Evolutionary conservation across 2,888 invertebrate species (phyloP).

Genomic region (Teleiodes luculella): DNA sequence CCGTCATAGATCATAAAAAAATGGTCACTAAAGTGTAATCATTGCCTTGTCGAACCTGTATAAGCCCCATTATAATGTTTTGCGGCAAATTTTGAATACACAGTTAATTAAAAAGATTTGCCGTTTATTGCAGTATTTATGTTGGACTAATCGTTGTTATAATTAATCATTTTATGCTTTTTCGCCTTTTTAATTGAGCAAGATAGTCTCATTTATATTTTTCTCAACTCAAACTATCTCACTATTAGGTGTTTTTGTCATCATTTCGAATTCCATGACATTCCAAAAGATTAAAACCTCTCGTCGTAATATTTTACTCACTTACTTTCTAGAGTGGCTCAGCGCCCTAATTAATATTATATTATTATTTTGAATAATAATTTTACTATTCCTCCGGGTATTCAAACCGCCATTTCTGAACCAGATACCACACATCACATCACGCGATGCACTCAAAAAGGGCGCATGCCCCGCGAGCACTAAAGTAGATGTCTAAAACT

Average conservation of each 20-base stretch:
- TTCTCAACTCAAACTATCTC: too few species aligned
- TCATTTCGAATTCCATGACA: too few species aligned
- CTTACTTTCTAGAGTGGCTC: too few species aligned
- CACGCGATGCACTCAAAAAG: constrained; percentile 1
- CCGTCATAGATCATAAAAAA: constrained; percentile 31
- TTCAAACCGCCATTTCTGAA: not conserved
- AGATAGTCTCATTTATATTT: too few species aligned
- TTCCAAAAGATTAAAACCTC: too few species aligned
- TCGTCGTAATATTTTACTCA: too few species aligned
- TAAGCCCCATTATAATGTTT: constrained; percentile 37
- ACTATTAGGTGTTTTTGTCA: too few species aligned
- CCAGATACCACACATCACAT: not conserved
- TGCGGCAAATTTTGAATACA: constrained; percentile 30
- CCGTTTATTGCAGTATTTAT: constrained; percentile 10
- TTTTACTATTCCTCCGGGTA: not conserved
- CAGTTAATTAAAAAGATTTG: constrained; percentile 23
- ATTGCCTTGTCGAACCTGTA: constrained; percentile 40
- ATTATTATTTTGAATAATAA: too few species aligned
- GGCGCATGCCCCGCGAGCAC: not conserved
- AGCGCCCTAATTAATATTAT: too few species aligned
- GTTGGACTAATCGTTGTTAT: not conserved
- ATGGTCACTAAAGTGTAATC: constrained; percentile 35
- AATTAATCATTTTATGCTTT: constrained; percentile 1
- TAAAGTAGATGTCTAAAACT: constrained; percentile 8
- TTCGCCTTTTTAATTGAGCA: not conserved